Evolutionary conservation across 2,797 vertebrate species (phyloP), one percentile per base, ranked within the genome.

Genomic region (Cichlasoma orientale): DNA sequence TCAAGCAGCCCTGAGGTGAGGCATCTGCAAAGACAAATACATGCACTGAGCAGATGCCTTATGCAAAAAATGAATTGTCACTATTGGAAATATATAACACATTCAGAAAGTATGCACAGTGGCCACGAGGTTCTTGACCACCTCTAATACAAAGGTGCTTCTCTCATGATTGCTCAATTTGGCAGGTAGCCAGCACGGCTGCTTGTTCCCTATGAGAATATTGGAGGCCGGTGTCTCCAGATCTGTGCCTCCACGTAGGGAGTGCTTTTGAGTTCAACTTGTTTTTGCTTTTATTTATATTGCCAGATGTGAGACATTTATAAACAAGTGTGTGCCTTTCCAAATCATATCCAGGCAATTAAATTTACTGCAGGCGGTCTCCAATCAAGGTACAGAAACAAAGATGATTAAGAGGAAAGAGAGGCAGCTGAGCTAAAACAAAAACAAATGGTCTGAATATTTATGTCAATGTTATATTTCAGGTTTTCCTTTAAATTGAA

Each of bases 1-100:
- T 93, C 72, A 93, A 7, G 77, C 96, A 95, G 19, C 88, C 87
- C 90, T 94, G 93, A 59, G 94, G 94, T 4, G 92, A 94, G 79
- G 86, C 90, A 82, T 94, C 95, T 95, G 88, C 50, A 91, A 88
- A 90, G 55, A 90, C 13, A 66, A 9, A 78, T 12, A 21, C 1
- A 11, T 1, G 56, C 2, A 53, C 16, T 10, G 1, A 19, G 23
- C 1, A 14, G 5, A 47, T 1, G 21, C 1, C 18, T 31, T 13
- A 4, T 0, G 1, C 16, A 7, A 52, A 25, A 33, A 8, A 8
- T 8, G 0, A 21, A 33, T 29, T 0, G 7, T 3, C 6, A 38
- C 71, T 75, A 66, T 52, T 80, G 2, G 6, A 23, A 81, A 36
- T 7, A 57, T 57, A 61, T 27, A 73, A 41, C 18, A 47, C 61